Conservation (phyloP, 1,140 invertebrate genomes). For the Psix sp. region DNA sequence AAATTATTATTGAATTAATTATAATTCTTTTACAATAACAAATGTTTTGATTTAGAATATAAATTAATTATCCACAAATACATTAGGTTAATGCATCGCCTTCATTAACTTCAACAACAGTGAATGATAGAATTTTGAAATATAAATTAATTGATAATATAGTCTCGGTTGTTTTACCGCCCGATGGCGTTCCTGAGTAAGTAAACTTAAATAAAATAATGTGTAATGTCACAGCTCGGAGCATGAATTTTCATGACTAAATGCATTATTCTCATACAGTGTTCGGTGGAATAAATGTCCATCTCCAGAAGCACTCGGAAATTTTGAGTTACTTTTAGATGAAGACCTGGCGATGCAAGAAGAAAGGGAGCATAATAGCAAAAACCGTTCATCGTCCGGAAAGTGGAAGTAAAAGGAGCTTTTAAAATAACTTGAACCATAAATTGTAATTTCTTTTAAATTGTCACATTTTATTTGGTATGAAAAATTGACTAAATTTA, state of each 20-base stretch:
- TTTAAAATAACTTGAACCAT: constrained; percentile 1
- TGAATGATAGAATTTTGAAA: constrained; percentile 96
- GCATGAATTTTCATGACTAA: no score
- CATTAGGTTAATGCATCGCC: constrained; percentile 94
- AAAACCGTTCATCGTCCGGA: constrained; percentile 62
- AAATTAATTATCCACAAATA: constrained; percentile 1
- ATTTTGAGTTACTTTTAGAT: constrained; percentile 93
- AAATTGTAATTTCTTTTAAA: no score
- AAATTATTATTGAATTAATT: no score
- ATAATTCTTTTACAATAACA: constrained; percentile 12
- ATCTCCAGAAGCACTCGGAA: constrained; percentile 86
- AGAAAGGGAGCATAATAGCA: constrained; percentile 72
- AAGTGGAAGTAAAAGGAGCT: constrained; percentile 75
- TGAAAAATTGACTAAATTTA: no score
- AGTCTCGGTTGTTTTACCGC: constrained; percentile 92
- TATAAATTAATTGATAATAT: constrained; percentile 97
- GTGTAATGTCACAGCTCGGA: no score
- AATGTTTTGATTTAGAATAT: no score
- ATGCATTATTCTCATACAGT: constrained; percentile 75
- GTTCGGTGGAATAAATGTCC: constrained; percentile 94
- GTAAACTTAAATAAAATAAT: no score
- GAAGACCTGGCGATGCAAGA: constrained; percentile 84
- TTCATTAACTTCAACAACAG: constrained; percentile 94
- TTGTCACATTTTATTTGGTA: no score
- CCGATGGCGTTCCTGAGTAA: constrained; percentile 92